Evolutionary conservation across 2,113 vertebrate genomes (phyloP), one percentile per base, ranked within the genome.

Genomic region (Malurus cyaneus): DNA sequence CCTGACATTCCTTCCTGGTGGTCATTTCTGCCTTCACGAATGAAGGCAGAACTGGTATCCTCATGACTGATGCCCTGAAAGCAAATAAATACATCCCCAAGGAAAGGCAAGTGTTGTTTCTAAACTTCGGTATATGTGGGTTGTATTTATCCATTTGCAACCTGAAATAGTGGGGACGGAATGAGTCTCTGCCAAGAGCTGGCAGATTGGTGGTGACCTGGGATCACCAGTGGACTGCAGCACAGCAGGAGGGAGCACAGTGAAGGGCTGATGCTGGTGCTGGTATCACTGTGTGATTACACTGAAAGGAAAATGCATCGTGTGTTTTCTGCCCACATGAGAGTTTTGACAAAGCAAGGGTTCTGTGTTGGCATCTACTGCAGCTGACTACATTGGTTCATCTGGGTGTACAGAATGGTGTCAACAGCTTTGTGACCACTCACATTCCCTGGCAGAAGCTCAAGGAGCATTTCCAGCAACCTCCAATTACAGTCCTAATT

Each of bases 401-500:
- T 41, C 62, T 89, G 89, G 78, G 62, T 70, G 41, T 66, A 73
- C 42, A 23, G 34, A 61, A 84, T 0, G 4, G 54, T n/a, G 0
- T 94, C 84, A 62, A 81, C 62, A 88, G 91, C 87, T 94, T 82
- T 85, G 54, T 80, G 54, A 93, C 60, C 70, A 81, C 11, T 92
- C 60, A 6, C 60, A 56, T 89, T 96, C 69, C 62, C 81, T 97
- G 94, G 89, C 81, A 95, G 87, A 52, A 76, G 39, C 72, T 89
- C 89, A 84, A 91, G 65, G 36, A 94, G 44, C 61, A 70, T 72
- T 95, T 92, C 81, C 85, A 89, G 71, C 81, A 94, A 91, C 64
- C 62, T 93, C 81, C 87, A 95, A 57, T 82, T 88, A 91, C 57
- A 85, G 52, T 80, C 94, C 84, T 96, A 93, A 93, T 95, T 93